phyloP scores from a whole-genome alignment of 2,888 invertebrate genomes.

The Acrobasis repandana region DNA sequence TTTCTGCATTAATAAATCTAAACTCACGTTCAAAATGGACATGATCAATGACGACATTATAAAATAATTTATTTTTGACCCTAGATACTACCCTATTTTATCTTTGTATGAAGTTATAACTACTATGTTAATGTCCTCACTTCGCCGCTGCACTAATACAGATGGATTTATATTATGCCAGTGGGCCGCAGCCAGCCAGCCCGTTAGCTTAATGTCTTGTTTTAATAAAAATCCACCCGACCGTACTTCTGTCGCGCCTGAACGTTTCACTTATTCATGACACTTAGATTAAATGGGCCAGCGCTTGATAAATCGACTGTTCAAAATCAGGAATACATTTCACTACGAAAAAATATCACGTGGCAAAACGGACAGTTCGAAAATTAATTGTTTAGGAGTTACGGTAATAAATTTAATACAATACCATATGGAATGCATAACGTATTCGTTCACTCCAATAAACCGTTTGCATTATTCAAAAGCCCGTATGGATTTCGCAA shows the following conservation, averaged over 20 bases:
- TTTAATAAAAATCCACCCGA: slow-evolving; percentile 52
- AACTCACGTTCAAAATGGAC: too few species aligned
- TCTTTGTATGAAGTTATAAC: too few species aligned
- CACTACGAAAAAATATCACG: slow-evolving; percentile 48
- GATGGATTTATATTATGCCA: slow-evolving; percentile 60
- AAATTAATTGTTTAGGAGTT: slow-evolving; percentile 45
- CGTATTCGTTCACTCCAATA: slow-evolving; percentile 60
- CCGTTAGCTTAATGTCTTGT: slow-evolving; percentile 50
- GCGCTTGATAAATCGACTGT: slow-evolving; percentile 65
- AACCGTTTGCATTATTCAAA: slow-evolving; percentile 77
- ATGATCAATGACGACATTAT: too few species aligned
- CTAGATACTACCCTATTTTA: too few species aligned
- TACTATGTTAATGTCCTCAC: slow-evolving; percentile 48
- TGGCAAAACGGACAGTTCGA: slow-evolving; percentile 30
- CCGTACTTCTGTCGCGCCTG: slow-evolving; percentile 51
- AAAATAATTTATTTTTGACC: too few species aligned
- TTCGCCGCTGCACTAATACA: slow-evolving; percentile 60
- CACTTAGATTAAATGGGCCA: slow-evolving; percentile 69
- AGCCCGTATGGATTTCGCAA: slow-evolving; percentile 67
- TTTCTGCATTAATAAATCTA: too few species aligned
- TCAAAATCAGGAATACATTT: slow-evolving; percentile 56
- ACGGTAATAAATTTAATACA: slow-evolving; percentile 49
- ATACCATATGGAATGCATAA: slow-evolving; percentile 50
- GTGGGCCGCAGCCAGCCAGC: slow-evolving; percentile 43
- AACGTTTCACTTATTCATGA: slow-evolving; percentile 56